These are phyloP conservation scores for Phrynocephalus forsythii DNA, from an alignment of 2,797 vertebrate genomes.

Conservation along the genomic window DNA sequence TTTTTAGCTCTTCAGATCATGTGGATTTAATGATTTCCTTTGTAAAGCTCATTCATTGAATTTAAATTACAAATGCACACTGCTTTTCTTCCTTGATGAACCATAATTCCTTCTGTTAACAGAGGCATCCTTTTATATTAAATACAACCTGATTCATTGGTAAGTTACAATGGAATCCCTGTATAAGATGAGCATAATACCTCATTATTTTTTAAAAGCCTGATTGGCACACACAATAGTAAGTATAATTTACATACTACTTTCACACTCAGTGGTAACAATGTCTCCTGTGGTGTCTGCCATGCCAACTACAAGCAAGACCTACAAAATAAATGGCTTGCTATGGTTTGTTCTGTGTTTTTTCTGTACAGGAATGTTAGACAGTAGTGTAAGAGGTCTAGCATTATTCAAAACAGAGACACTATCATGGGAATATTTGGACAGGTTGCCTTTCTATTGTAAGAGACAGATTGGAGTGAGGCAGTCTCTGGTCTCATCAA, in stretches of 20 bases:
- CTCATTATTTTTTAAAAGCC: neutral
- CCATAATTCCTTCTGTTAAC: conserved; percentile 36
- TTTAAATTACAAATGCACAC: neutral
- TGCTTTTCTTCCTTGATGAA: conserved; percentile 43
- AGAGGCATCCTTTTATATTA: conserved; percentile 13
- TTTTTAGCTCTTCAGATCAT: neutral
- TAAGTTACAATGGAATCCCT: conserved; percentile 45
- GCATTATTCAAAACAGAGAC: neutral
- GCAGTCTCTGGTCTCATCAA: neutral
- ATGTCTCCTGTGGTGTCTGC: neutral
- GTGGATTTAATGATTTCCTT: neutral
- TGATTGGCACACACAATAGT: neutral
- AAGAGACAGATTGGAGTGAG: neutral
- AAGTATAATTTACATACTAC: neutral
- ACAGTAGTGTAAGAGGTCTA: neutral
- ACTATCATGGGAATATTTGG: neutral
- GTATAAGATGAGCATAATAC: neutral
- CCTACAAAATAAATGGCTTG: neutral
- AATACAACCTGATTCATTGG: conserved; percentile 40
- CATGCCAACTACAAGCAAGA: neutral
- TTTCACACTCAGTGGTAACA: neutral
- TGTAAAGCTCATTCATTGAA: neutral
- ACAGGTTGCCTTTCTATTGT: neutral
- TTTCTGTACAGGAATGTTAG: neutral
- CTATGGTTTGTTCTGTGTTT: neutral